Percentiles rank a stretch among this genome's conserved stretches.
Evolutionary conservation across 2,113 vertebrate species (phyloP).

Genomic region (Pseudopodoces humilis): DNA sequence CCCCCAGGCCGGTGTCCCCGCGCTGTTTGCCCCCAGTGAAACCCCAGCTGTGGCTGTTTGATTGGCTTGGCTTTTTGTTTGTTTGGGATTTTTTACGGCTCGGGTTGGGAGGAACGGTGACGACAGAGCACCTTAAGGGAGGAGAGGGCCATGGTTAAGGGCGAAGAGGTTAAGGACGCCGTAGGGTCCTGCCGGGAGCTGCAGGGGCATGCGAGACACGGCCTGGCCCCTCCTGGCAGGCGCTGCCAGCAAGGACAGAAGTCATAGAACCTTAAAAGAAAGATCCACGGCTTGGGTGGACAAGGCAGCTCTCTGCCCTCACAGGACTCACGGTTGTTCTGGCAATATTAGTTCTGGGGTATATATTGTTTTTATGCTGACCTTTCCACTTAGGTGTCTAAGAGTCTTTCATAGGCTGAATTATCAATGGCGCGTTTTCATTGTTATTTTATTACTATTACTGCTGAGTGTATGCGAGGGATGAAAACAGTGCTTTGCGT

Average conservation of each 20-base stretch:
- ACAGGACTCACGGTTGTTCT: not conserved
- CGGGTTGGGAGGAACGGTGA: accelerated
- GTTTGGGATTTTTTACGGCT: not conserved
- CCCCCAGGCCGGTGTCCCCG: no score
- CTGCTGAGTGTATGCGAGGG: no score
- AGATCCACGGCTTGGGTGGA: accelerated
- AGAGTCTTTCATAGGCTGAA: not conserved
- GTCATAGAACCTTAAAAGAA: accelerated
- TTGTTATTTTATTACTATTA: not conserved
- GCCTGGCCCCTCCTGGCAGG: not conserved
- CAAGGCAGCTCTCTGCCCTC: not conserved
- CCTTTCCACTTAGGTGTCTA: not conserved
- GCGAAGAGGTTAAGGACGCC: accelerated
- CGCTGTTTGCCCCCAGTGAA: not conserved
- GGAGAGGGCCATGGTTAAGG: accelerated
- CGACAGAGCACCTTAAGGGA: accelerated
- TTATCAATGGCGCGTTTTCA: accelerated
- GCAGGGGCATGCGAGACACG: accelerated
- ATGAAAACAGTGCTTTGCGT: not conserved
- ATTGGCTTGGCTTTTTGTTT: accelerated
- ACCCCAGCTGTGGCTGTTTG: no score
- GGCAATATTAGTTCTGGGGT: not conserved
- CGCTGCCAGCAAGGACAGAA: accelerated
- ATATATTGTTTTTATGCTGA: not conserved
- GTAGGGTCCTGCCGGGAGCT: accelerated